Conservation (phyloP, 2,888 invertebrate species). For the Artemia sp. region DNA sequence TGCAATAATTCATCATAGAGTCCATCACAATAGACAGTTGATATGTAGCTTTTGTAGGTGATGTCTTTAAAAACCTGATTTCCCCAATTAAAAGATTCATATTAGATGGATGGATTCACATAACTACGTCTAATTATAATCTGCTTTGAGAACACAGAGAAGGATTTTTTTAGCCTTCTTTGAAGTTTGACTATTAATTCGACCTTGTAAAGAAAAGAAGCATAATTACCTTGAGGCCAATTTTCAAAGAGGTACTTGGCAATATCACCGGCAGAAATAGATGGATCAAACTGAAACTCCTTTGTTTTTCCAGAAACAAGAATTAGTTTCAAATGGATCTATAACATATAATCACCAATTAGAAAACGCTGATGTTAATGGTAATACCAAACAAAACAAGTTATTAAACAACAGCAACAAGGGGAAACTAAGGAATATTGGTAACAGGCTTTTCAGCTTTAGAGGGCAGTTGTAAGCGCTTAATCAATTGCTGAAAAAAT, state of each 20-base stretch:
- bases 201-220: not conserved
- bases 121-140: slow-evolving; percentile 14
- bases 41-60: no score
- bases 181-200: no score
- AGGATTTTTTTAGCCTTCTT: no score
- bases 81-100: not conserved
- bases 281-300: slow-evolving; percentile 93
- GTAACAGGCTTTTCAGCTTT: no score
- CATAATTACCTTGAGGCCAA: slow-evolving; percentile 82
- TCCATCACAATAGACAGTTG: no score
- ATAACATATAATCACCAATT: slow-evolving; percentile 36
- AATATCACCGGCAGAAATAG: slow-evolving; percentile 94
- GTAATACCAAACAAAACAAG: no score
- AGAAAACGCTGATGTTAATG: not conserved
- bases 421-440: no score
- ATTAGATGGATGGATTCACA: slow-evolving; percentile 17
- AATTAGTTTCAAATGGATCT: slow-evolving; percentile 96
- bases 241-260: slow-evolving; percentile 97
- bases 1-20: no score
- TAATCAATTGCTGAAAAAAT: no score
- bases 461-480: no score
- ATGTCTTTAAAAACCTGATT: no score
- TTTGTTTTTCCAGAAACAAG: slow-evolving; percentile 97
- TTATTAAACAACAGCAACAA: no score
- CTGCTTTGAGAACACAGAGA: not conserved